Conservation (phyloP, 1,140 invertebrate species). For the Megathymus violae region DNA sequence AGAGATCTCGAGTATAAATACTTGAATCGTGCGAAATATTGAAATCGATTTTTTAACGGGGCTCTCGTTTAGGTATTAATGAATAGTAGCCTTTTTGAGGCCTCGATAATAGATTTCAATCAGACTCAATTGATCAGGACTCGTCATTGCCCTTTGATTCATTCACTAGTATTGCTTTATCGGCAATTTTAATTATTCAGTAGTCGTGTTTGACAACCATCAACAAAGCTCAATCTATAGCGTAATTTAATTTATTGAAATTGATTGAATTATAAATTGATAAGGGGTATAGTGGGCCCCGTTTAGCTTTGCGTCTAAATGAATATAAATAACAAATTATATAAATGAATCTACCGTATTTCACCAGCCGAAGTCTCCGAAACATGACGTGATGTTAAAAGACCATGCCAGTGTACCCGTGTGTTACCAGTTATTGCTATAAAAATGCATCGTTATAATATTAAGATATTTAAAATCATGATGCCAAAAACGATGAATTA, state of each 20-base stretch:
- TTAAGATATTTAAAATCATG: too few species aligned
- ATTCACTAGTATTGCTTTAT: conserved; percentile 17
- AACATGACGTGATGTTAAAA: too few species aligned
- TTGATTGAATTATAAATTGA: too few species aligned
- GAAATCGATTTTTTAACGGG: conserved; percentile 39
- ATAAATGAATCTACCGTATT: too few species aligned
- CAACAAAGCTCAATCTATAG: not conserved
- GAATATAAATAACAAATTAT: too few species aligned
- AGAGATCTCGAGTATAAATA: conserved; percentile 35
- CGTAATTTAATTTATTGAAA: conserved; percentile 10
- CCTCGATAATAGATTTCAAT: conserved; percentile 53
- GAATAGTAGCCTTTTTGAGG: conserved; percentile 51
- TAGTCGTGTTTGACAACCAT: conserved; percentile 13
- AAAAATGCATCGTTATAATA: too few species aligned
- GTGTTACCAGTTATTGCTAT: too few species aligned
- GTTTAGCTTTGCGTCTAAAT: too few species aligned
- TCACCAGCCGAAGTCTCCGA: too few species aligned
- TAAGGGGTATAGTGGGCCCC: too few species aligned
- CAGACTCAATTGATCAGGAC: conserved; percentile 40
- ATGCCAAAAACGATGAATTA: too few species aligned
- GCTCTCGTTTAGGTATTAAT: conserved; percentile 50
- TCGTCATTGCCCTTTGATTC: not conserved
- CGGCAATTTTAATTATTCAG: conserved; percentile 19
- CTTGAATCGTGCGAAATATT: conserved; percentile 21
- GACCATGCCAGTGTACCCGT: too few species aligned